A percentile compares a stretch with the other conserved stretches of the same genome.
These are phyloP conservation scores for Andrena haemorrhoa DNA, from an alignment of 2,888 invertebrate genomes.

Conservation along the genomic window DNA sequence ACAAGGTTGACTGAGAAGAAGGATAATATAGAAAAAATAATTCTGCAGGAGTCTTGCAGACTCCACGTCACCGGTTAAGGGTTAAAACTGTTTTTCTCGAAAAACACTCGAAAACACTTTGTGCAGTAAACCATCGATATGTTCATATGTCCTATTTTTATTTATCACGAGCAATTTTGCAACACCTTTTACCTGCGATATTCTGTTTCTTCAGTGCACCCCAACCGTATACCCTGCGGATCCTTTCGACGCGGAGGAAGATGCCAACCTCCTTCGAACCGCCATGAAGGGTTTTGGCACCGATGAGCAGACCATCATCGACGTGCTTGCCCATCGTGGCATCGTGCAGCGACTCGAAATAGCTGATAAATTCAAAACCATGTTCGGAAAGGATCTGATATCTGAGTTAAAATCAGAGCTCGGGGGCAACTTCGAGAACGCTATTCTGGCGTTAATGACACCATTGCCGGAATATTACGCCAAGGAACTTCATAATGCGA, in stretches of 20 bases:
- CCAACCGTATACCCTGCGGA: slow-evolving; percentile 92
- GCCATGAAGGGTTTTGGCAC: slow-evolving; percentile 98
- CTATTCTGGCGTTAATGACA: slow-evolving; percentile 93
- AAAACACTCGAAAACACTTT: too few relatives aligned
- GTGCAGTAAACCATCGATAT: too few relatives aligned
- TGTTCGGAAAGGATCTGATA: slow-evolving; percentile 94
- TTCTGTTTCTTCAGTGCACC: slow-evolving; percentile 86
- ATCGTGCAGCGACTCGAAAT: slow-evolving; percentile 95
- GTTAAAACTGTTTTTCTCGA: too few relatives aligned
- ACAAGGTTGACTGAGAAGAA: too few relatives aligned
- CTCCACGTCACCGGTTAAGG: too few relatives aligned
- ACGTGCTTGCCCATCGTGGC: slow-evolving; percentile 92
- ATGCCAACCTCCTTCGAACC: slow-evolving; percentile 93
- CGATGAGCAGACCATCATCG: slow-evolving; percentile 95
- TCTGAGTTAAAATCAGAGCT: slow-evolving; percentile 95
- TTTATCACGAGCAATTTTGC: too few relatives aligned
- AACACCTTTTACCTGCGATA: not conserved
- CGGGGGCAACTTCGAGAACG: slow-evolving; percentile 94
- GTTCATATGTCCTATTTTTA: too few relatives aligned
- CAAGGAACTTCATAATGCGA: slow-evolving; percentile 93
- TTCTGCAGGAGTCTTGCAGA: too few relatives aligned
- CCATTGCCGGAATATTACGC: slow-evolving; percentile 94
- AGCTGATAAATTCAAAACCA: slow-evolving; percentile 92
- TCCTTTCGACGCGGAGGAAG: slow-evolving; percentile 91
- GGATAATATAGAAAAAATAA: too few relatives aligned